Conservation (phyloP, 2,888 invertebrate genomes). For the Aromia moschata region DNA sequence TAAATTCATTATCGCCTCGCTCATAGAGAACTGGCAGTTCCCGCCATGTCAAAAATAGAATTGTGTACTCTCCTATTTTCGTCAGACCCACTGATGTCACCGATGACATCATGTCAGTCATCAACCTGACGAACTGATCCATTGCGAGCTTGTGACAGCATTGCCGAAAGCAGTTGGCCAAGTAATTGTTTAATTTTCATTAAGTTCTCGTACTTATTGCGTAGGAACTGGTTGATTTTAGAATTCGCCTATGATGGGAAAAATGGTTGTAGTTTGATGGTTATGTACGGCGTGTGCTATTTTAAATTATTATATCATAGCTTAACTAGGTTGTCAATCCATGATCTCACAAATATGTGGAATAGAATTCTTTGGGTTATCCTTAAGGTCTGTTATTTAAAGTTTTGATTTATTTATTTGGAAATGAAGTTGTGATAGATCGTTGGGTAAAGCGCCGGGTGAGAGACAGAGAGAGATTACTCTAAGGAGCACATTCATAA, state of each 20-base stretch:
- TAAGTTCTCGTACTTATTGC: background rate
- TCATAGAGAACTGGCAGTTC: background rate
- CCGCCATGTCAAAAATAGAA: background rate
- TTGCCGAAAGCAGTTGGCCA: background rate
- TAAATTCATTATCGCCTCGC: too few relatives aligned
- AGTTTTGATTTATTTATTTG: too few relatives aligned
- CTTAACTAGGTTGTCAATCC: too few relatives aligned
- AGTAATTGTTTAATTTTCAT: background rate
- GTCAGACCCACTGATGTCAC: slow-evolving; percentile 1
- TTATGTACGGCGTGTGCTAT: too few relatives aligned
- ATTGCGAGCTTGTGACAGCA: background rate
- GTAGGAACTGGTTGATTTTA: background rate
- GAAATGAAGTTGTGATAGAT: too few relatives aligned
- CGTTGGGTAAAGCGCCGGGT: too few relatives aligned
- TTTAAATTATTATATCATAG: too few relatives aligned
- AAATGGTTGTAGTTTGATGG: background rate
- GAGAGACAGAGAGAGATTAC: too few relatives aligned
- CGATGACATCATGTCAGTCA: slow-evolving; percentile 2
- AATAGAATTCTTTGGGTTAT: too few relatives aligned
- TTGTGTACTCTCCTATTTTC: background rate
- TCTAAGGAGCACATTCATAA: too few relatives aligned
- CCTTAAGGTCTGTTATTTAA: too few relatives aligned
- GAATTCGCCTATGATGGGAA: background rate
- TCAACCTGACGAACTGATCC: background rate
- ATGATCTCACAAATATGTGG: too few relatives aligned